These are phyloP conservation scores for Rhinopomastus cyanomelas DNA, from an alignment of 2,113 vertebrate species.

Conservation along the genomic window DNA sequence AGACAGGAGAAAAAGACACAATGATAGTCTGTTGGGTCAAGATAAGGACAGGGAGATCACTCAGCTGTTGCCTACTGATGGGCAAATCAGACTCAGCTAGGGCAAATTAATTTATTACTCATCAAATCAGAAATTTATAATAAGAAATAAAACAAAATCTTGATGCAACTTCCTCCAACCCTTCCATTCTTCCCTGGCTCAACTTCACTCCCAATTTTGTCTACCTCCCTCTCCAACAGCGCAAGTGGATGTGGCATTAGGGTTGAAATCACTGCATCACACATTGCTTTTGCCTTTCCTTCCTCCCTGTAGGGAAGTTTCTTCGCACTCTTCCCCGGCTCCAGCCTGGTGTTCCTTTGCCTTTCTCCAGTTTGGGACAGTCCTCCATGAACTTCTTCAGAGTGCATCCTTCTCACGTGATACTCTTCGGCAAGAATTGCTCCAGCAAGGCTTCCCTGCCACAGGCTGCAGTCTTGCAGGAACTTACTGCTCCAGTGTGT, in stretches of 20 bases:
- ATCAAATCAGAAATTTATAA: background rate
- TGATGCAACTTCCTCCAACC: background rate
- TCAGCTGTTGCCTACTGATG: rapidly evolving
- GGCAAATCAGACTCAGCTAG: background rate
- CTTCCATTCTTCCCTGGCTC: too few species aligned
- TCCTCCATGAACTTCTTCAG: background rate
- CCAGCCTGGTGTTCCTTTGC: background rate
- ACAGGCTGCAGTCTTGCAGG: background rate
- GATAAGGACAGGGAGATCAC: background rate
- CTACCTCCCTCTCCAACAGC: too few species aligned
- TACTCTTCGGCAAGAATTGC: background rate
- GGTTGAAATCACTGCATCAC: background rate
- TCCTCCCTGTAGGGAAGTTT: background rate
- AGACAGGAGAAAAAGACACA: background rate
- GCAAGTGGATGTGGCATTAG: too few species aligned
- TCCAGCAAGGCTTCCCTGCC: background rate
- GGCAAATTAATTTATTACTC: background rate
- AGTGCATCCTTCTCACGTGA: background rate
- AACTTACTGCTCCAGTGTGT: background rate
- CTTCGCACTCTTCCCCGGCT: background rate
- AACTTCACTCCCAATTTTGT: background rate
- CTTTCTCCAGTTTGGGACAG: background rate
- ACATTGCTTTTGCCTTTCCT: rapidly evolving
- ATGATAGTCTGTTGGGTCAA: rapidly evolving
- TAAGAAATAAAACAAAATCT: background rate